phyloP scores from a whole-genome alignment of 2,797 vertebrate genomes.

The Myiothlypis chrysogaster region DNA sequence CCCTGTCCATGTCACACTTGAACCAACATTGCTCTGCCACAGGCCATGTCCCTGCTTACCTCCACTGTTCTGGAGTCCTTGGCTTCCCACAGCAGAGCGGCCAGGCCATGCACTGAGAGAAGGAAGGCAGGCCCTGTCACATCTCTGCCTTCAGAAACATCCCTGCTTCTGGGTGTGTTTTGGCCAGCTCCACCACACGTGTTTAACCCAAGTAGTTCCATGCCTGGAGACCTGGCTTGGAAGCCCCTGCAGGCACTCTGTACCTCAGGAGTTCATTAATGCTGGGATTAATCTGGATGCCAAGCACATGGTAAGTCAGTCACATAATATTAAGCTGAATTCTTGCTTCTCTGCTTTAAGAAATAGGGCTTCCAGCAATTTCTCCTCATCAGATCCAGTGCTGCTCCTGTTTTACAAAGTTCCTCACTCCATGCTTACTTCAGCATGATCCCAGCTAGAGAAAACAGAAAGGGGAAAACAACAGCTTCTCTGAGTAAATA shows the following conservation, averaged over 20 bases:
- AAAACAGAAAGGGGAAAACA: constrained; percentile 11
- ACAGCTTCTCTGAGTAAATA: not conserved
- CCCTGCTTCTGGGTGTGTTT: not conserved
- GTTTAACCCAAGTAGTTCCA: not conserved
- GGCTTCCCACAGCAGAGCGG: not conserved
- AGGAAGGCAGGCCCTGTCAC: not conserved
- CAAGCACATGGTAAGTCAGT: not conserved
- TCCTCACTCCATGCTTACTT: not conserved
- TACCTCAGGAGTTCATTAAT: not conserved
- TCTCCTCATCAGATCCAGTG: not conserved
- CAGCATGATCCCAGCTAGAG: not conserved
- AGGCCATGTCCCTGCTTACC: not conserved
- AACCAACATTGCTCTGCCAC: not conserved
- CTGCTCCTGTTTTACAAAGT: not conserved
- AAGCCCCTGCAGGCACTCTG: not conserved
- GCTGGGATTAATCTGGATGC: not conserved
- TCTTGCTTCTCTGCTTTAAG: not conserved
- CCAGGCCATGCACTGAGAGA: not conserved
- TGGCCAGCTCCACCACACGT: rapidly evolving
- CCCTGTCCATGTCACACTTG: not conserved
- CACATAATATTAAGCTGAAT: not conserved
- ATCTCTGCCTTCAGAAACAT: not conserved
- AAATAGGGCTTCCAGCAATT: not conserved
- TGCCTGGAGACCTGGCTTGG: not conserved
- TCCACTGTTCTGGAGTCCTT: not conserved